A percentile compares a stretch with the other conserved stretches of the same genome.
These are phyloP conservation scores for Cataglyphis livida DNA, from an alignment of 2,888 invertebrate species.

Conservation along the genomic window DNA sequence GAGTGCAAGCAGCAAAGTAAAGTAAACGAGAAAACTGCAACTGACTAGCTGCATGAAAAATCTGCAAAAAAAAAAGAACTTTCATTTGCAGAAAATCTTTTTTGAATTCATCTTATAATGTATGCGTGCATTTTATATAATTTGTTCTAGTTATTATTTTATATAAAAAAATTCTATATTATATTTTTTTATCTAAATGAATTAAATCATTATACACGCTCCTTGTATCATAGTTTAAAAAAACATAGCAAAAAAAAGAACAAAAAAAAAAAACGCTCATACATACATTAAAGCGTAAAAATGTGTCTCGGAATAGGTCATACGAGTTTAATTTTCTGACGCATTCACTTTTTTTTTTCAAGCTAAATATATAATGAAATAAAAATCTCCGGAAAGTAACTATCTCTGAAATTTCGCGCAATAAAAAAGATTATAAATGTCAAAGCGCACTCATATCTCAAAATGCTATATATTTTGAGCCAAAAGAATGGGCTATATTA, in stretches of 20 bases:
- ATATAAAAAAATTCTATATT: not conserved
- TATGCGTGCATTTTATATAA: not conserved
- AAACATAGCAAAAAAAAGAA: not conserved
- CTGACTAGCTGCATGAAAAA: not conserved
- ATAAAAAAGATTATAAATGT: constrained; percentile 32
- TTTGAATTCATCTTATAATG: not conserved
- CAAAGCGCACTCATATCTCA: constrained; percentile 3
- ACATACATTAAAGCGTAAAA: constrained; percentile 2
- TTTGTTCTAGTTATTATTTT: not conserved
- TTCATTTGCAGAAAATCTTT: not conserved
- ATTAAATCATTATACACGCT: not conserved
- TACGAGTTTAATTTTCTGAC: constrained; percentile 17
- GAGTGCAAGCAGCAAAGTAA: not conserved
- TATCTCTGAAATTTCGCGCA: not conserved
- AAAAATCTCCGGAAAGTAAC: constrained; percentile 19
- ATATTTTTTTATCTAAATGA: not conserved
- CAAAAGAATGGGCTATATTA: not conserved
- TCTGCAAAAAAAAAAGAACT: not conserved
- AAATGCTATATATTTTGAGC: not conserved
- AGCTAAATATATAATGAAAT: constrained; percentile 31
- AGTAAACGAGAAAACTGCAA: not conserved
- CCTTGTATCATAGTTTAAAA: constrained; percentile 6
- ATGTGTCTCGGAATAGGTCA: constrained; percentile 10
- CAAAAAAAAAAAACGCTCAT: not conserved
- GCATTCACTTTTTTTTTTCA: constrained; percentile 26